These are phyloP conservation scores for Protobothrops mucrosquamatus DNA, from an alignment of 2,113 vertebrate species.

Conservation along the genomic window DNA sequence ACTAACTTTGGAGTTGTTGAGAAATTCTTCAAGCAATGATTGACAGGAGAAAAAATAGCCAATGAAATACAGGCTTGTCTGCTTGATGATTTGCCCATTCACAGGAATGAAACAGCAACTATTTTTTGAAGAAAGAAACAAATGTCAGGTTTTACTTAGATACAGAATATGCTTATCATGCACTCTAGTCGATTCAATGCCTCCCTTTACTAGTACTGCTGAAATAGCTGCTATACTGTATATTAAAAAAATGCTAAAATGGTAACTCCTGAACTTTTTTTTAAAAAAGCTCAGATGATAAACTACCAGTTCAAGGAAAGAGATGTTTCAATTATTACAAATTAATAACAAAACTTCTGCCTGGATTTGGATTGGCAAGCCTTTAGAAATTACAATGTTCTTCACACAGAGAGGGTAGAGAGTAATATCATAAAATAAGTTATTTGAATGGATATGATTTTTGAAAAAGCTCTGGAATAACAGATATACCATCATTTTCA, in stretches of 20 bases:
- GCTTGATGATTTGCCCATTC: neutral
- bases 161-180: neutral
- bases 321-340: neutral
- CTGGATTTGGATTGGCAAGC: neutral
- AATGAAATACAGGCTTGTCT: neutral
- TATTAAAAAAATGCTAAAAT: neutral
- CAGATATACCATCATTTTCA: neutral
- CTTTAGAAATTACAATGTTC: fast-evolving
- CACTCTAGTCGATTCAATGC: neutral
- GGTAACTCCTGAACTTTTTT: neutral
- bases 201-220: neutral
- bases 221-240: neutral
- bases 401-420: neutral
- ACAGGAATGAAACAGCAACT: neutral
- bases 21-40: neutral
- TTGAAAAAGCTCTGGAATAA: neutral
- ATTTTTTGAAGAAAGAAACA: neutral
- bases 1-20: neutral
- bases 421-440: neutral
- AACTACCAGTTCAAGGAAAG: neutral
- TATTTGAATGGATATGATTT: neutral
- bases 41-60: neutral
- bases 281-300: neutral
- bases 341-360: neutral
- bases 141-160: neutral